phyloP scores from a whole-genome alignment of 1,140 invertebrate genomes.

The Drosophila ercepeae region DNA sequence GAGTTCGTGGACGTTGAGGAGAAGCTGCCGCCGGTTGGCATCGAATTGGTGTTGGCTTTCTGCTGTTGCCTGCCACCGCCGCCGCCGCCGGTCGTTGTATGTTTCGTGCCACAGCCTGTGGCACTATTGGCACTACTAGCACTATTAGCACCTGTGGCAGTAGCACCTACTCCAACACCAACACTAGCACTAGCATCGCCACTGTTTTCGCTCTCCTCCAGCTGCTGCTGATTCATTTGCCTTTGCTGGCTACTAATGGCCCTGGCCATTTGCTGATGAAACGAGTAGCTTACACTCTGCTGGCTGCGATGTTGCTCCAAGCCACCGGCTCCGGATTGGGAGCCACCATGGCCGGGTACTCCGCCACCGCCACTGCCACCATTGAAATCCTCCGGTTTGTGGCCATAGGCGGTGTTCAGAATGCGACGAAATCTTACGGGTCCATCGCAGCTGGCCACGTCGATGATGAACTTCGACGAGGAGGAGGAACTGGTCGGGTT shows the following conservation, averaged over 20 bases:
- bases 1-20: slow-evolving; percentile 3
- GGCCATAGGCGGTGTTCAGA: slow-evolving; percentile 89
- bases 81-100: no score
- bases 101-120: not conserved
- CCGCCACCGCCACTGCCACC: slow-evolving; percentile 28
- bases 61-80: slow-evolving; percentile 6
- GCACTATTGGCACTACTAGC: not conserved
- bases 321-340: no score
- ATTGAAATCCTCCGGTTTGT: slow-evolving; percentile 64
- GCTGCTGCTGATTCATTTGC: slow-evolving; percentile 57
- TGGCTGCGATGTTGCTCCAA: slow-evolving; percentile 66
- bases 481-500: not conserved
- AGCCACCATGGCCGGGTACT: slow-evolving; percentile 29
- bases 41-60: not conserved
- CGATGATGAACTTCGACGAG: slow-evolving; percentile 87
- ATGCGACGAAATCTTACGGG: slow-evolving; percentile 92
- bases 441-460: slow-evolving; percentile 94
- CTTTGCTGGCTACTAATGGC: slow-evolving; percentile 78
- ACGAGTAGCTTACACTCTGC: slow-evolving; percentile 79
- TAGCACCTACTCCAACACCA: not conserved
- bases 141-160: not conserved
- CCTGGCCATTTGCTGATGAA: slow-evolving; percentile 83
- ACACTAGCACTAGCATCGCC: slow-evolving; percentile 10
- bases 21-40: not conserved
- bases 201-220: slow-evolving; percentile 81